Evolutionary conservation across 35 echinoderm and acorn worm genomes (phyloP), one percentile per base, ranked within the genome.

Genomic region (Amphiura filiformis): DNA sequence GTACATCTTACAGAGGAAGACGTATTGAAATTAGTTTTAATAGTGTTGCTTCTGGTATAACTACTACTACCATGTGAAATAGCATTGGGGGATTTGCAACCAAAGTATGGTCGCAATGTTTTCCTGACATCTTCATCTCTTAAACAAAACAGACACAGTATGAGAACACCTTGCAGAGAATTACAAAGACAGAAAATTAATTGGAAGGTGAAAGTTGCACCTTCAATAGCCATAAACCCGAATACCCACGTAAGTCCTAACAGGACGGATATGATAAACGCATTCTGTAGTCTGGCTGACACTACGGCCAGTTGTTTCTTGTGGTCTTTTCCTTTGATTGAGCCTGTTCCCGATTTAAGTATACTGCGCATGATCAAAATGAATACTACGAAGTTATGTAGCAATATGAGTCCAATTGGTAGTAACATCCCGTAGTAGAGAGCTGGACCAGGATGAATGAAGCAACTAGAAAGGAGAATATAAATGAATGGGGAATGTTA

Each of bases 161-260:
- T 31, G 1, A 86, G 22, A 32, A 75, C 13, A 35, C 84, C 81
- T 80, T 90, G 88, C 23, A 95, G 64, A 2, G 93, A 88, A 61
- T 95, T 95, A 38, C 38, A 56, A 12, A 95, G 32, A 41, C 93
- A 91, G 80, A 95, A 95, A 17, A 88, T 81, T 0, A 95, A 44
- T 44, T 78, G 85, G 30, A 95, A 92, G n/a, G 79, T 23, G 39
- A 76, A 91, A 5, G 70, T 78, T 5, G 65, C 49, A 0, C 38
- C 57, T 1, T 30, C 80, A 64, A 92, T 92, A 39, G 89, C 86
- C 76, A 95, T 64, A 36, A 95, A 95, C 23, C 93, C 93, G 39
- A 95, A 81, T 1, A 91, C 79, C 93, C 93, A 95, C 33, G 93
- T 95, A 1, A 92, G 31, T 39, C 93, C 93, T 38, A 95, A 61